Conservation (phyloP, 92 coral and sea anemone genomes). For the Phenganax stokvisi region DNA sequence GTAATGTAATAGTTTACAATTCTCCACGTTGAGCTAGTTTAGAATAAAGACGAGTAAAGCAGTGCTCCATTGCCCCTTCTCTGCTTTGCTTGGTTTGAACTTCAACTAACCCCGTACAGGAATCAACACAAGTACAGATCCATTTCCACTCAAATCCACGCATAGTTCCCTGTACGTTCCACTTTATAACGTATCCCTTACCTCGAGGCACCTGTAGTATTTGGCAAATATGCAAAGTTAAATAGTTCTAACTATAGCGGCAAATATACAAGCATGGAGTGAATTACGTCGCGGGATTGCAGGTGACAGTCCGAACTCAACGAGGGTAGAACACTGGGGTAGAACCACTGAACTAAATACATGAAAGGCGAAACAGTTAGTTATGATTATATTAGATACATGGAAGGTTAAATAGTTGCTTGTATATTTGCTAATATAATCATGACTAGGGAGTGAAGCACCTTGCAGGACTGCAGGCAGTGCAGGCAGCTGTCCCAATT, state of each 20-base stretch:
- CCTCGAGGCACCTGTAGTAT: neutral
- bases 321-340: too few species aligned
- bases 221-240: neutral
- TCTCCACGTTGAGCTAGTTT: conserved; percentile 7
- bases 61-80: conserved; percentile 23
- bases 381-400: too few species aligned
- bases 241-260: neutral
- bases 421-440: neutral
- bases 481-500: too few species aligned
- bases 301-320: too few species aligned
- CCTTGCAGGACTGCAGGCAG: too few species aligned
- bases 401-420: neutral
- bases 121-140: conserved; percentile 18
- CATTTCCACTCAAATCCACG: conserved; percentile 13
- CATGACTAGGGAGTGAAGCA: too few species aligned
- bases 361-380: too few species aligned
- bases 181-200: neutral
- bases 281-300: too few species aligned
- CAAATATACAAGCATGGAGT: too few species aligned
- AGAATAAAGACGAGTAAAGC: neutral
- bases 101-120: neutral
- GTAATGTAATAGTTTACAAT: neutral
- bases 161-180: conserved; percentile 11
- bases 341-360: too few species aligned
- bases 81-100: conserved; percentile 11